Evolutionary conservation across 1,140 invertebrate genomes (phyloP), one percentile per base, ranked within the genome.

Genomic region (Stratiolaelaps scimitus): DNA sequence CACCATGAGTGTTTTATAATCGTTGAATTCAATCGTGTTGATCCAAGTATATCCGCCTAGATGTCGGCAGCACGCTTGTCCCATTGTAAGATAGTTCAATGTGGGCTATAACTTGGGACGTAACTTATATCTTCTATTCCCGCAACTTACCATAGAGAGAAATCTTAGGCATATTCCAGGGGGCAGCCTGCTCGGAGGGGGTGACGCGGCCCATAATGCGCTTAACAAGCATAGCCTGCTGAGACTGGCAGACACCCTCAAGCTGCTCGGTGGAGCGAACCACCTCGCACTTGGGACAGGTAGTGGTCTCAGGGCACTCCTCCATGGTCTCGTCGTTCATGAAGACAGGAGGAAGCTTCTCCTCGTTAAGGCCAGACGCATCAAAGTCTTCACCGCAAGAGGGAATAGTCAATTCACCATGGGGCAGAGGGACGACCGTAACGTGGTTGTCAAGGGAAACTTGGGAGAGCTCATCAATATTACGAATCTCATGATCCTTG

Each of bases 121-220:
- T 48, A 48, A 23, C 15, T 40, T 40, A 4, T 40, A 10, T 40
- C 10, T 40, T 40, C 10, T 6, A 40, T 10, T 10, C 34, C 10
- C 34, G 4, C 4, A 40, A 40, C 53, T 23, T 20, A 60, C 53
- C 53, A 34, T 60, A 60, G 26, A 60, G 13, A 17, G 26, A 26
- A 26, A 60, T 60, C 53, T 60, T 60, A 23, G 53, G 53, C 53
- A 60, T 60, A 15, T 60, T 26, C 53, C 53, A 60, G 26, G 53
- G 53, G 10, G 53, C 53, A 15, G 26, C 23, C 26, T 26, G 53
- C 26, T 34, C 34, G 23, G 15, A 15, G 23, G 20, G 26, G 20
- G 20, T 23, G 4, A 29, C 53, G 10, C 23, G 15, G 23, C 15
- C 26, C 26, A 60, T 26, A 10, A 34, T 34, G 15, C 20, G 53